These are phyloP conservation scores for Panzeria rudis DNA, from an alignment of 2,888 invertebrate species.

Conservation along the genomic window DNA sequence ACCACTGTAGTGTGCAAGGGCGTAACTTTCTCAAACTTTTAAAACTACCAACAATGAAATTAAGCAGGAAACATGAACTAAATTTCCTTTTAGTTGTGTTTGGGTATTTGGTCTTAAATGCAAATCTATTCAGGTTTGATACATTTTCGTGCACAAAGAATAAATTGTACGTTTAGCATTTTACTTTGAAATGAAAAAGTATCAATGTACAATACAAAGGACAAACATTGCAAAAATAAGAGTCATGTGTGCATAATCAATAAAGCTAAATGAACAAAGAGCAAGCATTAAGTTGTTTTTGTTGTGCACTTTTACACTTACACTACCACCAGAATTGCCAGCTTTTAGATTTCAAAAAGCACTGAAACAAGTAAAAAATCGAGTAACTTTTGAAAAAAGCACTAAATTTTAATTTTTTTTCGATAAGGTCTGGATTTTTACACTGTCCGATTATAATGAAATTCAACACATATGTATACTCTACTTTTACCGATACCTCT, in stretches of 20 bases:
- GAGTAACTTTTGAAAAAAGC: too few species aligned
- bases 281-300: conserved; percentile 18
- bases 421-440: too few species aligned
- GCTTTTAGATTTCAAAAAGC: too few species aligned
- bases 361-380: too few species aligned
- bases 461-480: too few species aligned
- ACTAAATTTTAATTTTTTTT: too few species aligned
- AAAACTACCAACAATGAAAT: background rate
- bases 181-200: background rate
- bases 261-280: conserved; percentile 20
- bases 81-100: background rate
- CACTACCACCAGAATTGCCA: too few species aligned
- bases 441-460: too few species aligned
- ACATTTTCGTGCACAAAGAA: background rate
- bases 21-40: background rate
- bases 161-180: background rate
- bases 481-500: too few species aligned
- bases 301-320: conserved; percentile 11
- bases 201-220: background rate
- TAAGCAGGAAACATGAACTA: background rate
- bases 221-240: too few species aligned
- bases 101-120: too few species aligned
- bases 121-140: background rate
- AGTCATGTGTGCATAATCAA: conserved; percentile 35
- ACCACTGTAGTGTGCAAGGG: conserved; percentile 2